Conservation (phyloP, 2,113 vertebrate genomes). For the Centropus unirufus region DNA sequence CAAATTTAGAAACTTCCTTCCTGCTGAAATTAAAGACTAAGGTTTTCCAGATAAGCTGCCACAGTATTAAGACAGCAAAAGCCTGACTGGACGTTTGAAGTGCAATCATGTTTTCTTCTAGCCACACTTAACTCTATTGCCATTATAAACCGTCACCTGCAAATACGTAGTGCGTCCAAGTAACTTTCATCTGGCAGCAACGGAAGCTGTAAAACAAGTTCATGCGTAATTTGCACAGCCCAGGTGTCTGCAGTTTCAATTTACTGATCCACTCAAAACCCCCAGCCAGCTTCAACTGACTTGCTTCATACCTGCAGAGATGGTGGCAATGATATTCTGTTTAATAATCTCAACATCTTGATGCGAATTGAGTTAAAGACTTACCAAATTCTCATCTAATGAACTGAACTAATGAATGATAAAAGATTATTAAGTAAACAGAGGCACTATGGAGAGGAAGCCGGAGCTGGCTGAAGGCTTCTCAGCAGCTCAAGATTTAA, state of each 20-base stretch:
- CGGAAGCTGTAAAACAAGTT: constrained; percentile 47
- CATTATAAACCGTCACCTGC: constrained; percentile 24
- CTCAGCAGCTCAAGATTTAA: background rate
- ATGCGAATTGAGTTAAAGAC: constrained; percentile 1
- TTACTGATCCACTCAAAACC: background rate
- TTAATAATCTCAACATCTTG: background rate
- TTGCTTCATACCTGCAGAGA: constrained; percentile 6
- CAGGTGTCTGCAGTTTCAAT: constrained; percentile 68
- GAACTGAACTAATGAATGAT: constrained; percentile 9
- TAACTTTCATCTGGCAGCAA: constrained; percentile 57
- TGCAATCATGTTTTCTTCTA: background rate
- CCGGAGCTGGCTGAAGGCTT: background rate
- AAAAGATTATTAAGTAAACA: background rate
- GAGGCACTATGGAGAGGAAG: background rate
- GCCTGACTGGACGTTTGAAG: background rate
- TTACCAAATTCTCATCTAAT: constrained; percentile 4
- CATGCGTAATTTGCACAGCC: constrained; percentile 9
- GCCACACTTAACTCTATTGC: background rate
- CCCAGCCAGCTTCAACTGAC: background rate
- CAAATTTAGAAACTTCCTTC: background rate
- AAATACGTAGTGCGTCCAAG: background rate
- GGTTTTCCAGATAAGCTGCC: background rate
- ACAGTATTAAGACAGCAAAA: background rate
- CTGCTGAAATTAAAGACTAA: background rate
- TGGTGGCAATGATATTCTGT: background rate